These are phyloP conservation scores for Coelopa pilipes DNA, from an alignment of 2,888 invertebrate genomes.

Conservation along the genomic window DNA sequence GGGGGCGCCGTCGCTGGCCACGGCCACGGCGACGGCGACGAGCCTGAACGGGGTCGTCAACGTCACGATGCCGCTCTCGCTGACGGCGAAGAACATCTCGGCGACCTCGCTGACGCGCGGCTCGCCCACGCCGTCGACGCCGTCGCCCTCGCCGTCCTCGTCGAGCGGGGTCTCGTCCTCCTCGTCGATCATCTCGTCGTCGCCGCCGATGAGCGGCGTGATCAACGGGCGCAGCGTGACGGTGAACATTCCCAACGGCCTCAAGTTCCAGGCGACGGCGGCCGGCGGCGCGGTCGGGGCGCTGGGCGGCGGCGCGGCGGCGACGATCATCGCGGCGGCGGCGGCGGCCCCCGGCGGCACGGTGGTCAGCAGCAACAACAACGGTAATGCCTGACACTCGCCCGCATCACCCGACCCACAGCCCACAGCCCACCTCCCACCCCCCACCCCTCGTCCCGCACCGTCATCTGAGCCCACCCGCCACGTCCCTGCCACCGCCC, in stretches of 20 bases:
- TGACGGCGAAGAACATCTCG: constrained; percentile 57
- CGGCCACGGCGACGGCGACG: neutral
- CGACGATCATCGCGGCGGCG: constrained; percentile 50
- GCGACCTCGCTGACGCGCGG: constrained; percentile 58
- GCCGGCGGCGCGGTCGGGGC: constrained; percentile 44
- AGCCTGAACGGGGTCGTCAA: constrained; percentile 24
- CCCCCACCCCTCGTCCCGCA: neutral
- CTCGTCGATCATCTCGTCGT: constrained; percentile 56
- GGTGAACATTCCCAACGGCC: constrained; percentile 53
- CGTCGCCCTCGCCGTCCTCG: constrained; percentile 65
- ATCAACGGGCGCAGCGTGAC: constrained; percentile 48
- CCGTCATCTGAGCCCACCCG: neutral
- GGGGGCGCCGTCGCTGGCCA: neutral
- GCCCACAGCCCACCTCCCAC: no score
- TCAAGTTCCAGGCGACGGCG: constrained; percentile 51
- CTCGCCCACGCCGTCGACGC: constrained; percentile 65
- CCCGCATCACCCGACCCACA: neutral
- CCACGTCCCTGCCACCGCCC: no score
- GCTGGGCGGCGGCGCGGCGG: constrained; percentile 50
- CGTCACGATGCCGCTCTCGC: constrained; percentile 50
- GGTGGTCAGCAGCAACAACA: constrained; percentile 48
- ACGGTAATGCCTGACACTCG: constrained; percentile 49
- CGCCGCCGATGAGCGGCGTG: constrained; percentile 56
- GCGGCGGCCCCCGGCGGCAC: constrained; percentile 42
- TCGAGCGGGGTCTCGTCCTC: constrained; percentile 60